These are phyloP conservation scores for Stegophylla sp. DNA, from an alignment of 2,888 invertebrate species.

Conservation along the genomic window DNA sequence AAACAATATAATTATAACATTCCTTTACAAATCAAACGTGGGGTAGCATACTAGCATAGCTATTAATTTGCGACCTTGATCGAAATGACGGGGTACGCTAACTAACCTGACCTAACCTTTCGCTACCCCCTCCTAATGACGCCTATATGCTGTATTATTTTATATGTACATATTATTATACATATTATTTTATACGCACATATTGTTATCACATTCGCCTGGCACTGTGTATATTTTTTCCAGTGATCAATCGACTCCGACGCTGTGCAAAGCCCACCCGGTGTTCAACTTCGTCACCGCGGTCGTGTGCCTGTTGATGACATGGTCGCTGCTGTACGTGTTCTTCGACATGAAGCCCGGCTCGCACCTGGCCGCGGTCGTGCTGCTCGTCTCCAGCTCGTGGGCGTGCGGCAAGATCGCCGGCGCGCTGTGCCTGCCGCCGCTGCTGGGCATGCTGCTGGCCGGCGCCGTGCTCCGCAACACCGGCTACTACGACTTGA, in stretches of 20 bases:
- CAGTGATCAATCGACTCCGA: conserved; percentile 1
- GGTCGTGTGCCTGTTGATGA: conserved; percentile 41
- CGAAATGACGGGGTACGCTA: too few species aligned
- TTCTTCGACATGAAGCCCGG: conserved; percentile 61
- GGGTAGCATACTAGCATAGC: too few species aligned
- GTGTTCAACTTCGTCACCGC: conserved; percentile 15
- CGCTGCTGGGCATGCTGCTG: conserved; percentile 72
- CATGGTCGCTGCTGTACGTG: conserved; percentile 61
- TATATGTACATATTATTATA: too few species aligned
- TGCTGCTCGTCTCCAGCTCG: conserved; percentile 61
- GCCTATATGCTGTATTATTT: too few species aligned
- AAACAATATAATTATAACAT: too few species aligned
- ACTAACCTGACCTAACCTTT: too few species aligned
- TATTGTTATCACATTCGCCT: too few species aligned
- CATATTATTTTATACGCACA: too few species aligned
- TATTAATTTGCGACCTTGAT: too few species aligned
- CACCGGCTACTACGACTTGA: conserved; percentile 66
- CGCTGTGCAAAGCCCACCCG: conserved; percentile 17
- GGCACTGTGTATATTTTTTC: too few species aligned
- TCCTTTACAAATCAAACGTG: too few species aligned
- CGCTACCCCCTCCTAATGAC: too few species aligned
- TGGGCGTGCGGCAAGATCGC: conserved; percentile 62
- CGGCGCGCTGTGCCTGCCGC: conserved; percentile 65
- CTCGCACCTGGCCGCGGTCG: conserved; percentile 62
- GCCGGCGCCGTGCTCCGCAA: conserved; percentile 69